Base-by-base conservation (phyloP, 2,888 invertebrate species). In the Osmoderma eremita region DNA sequence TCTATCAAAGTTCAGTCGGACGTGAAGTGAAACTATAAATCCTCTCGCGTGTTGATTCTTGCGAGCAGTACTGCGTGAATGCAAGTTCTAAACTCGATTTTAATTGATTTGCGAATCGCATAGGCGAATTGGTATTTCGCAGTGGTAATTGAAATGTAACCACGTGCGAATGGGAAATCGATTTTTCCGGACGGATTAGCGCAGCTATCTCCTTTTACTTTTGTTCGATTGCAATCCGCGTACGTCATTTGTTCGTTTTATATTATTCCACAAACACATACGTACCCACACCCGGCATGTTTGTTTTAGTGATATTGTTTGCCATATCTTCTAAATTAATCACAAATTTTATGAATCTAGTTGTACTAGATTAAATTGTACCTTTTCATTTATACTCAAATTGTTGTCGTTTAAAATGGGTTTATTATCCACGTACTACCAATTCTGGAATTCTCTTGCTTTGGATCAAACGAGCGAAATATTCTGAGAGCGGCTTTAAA, bases 81-180 rank as follows among this genome's bases (percentile, higher is more conserved):
- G 30, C n/a, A 45, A 12, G 39, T 41, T 41, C 41, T 41, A 18
- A 58, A 48, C 30, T 45, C 58, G 45, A 58, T 45, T 58, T 58
- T 45, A 58, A 58, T 45, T 22, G 45, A 45, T 58, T 58, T 45
- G 15, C 58, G 45, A 24, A 12, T 12, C 8, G 15, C 13, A 17
- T 20, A 36, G 30, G 3, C 45, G 17, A 38, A 38, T 15, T 18
- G 38, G 24, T 17, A 18, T 53, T 36, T 20, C 36, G 12, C 10
- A 48, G 30, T 4, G 6, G 30, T 45, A 61, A 61, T 61, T 61
- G 58, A 45, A 45, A 45, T 24, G 17, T 45, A 30, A 30, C 45
- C 48, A 30, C 13, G 30, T 36, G 45, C 22, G 15, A 61, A 45
- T 17, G 8, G 30, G 24, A 45, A 58, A 45, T 61, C 17, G 36